Base-by-base conservation (phyloP, 2,113 vertebrate species). In the Candoia aspera region DNA sequence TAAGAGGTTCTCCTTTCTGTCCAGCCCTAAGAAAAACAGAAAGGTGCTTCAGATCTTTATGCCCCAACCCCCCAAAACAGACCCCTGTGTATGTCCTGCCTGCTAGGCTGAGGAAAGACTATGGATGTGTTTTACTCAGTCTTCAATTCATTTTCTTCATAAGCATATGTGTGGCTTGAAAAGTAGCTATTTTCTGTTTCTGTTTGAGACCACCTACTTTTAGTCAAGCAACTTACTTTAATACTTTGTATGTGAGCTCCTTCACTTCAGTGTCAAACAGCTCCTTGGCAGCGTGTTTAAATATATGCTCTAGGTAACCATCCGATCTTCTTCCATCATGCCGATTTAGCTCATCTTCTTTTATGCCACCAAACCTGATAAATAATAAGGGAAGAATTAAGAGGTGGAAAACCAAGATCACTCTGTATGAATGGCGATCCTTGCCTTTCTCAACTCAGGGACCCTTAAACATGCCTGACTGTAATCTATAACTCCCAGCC, bases 201-300 rank as follows among this genome's bases (percentile, higher is more conserved):
- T 6, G 68, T 11, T 68, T 87, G 42, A n/a, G 19, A 10, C 55
- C 55, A 57, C 55, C 55, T 57, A 79, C 33, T 37, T 57, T 68
- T 9, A 57, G 24, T 37, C 24, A 19, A 54, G 6, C 0, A 33
- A 89, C 96, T 97, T 96, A 99, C 99, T 98, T 99, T 57, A 99
- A 95, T 62, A 98, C 96, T 85, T 98, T 98, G 94, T 99, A 99
- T 11, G 98, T 98, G 93, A 99, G 97, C 94, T 99, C 98, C 23
- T 98, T 97, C 87, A 99, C 98, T 8, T 99, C 98, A 93, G 98
- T 88, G 0, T 97, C 97, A 93, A 99, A 99, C 58, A 99, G 98
- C 92, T 99, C 98, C 95, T 98, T 99, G 86, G 99, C 98, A 4
- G 98, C 98, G 0, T 99, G 97, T 91, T 98, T 98, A 96, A 99